Evolutionary conservation across 2,113 vertebrate species (phyloP), one percentile per base, ranked within the genome.

Genomic region (Cheirogaleus medius): DNA sequence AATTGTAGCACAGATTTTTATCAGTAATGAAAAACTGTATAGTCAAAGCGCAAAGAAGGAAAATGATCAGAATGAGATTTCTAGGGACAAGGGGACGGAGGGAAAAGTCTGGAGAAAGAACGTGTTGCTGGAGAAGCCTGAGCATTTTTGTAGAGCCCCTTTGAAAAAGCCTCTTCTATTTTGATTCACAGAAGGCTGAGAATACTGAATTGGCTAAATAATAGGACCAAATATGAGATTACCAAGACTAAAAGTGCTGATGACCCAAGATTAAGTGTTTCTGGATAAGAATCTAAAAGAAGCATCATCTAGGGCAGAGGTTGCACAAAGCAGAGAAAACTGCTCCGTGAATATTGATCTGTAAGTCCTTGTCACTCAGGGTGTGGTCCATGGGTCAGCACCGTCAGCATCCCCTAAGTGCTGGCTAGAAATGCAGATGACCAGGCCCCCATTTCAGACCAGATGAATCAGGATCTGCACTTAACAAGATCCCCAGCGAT

Each of bases 1-100:
- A 91, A 91, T 7, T 63, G 44, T 91, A 15, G 6, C 52, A 56
- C 32, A 68, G 17, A 11, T 69, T 91, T 89, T 84, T 54, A 52
- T 78, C 27, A 66, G 8, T 52, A 74, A 82, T 10, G 9, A 95
- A 84, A 86, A 95, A 32, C 2, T 21, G 44, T 12, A 54, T 0
- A 66, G 68, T 77, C 78, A 82, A 87, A 95, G 56, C 94, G 32
- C 54, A 94, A 87, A 97, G 82, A 92, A 81, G 60, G 37, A 54
- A 77, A 77, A 78, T 63, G 29, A 69, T 84, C n/a, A n/a, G 52
- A 84, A 17, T 0, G 39, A 71, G 52, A 63, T 87, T 74, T 91
- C 77, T 84, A 34, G 77, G 82, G 34, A 37, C 1, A 20, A 37
- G 0, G 3, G 20, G 3, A 6, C 21, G 5, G 2, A 5, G 29